Conservation (phyloP, 2,888 invertebrate genomes). For the Salpingus planirostris region DNA sequence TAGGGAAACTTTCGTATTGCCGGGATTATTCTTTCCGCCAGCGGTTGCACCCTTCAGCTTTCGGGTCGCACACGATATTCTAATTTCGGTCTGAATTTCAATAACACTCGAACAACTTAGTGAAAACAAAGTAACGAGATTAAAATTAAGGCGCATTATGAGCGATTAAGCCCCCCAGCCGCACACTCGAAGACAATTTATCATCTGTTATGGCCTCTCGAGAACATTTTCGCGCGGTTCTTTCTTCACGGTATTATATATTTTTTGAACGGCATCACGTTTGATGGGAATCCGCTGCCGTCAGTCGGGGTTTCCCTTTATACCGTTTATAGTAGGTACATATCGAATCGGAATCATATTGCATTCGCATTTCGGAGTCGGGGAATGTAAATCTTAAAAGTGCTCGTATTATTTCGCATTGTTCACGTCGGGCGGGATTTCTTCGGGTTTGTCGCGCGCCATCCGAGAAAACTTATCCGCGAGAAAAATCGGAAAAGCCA, state of each 20-base stretch:
- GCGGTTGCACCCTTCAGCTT: too few species aligned
- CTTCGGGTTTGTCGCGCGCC: too few species aligned
- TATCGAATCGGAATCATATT: constrained; percentile 12
- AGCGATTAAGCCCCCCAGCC: constrained; percentile 12
- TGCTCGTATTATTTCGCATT: constrained; percentile 11
- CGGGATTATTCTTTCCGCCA: too few species aligned
- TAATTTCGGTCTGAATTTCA: constrained; percentile 11
- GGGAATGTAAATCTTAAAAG: constrained; percentile 12
- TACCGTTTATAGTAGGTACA: constrained; percentile 7
- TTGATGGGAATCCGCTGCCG: too few species aligned
- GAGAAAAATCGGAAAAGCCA: too few species aligned
- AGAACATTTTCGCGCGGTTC: too few species aligned
- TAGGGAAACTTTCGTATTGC: too few species aligned
- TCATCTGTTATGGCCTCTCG: constrained; percentile 7
- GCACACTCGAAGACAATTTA: constrained; percentile 10
- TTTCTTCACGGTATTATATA: too few species aligned
- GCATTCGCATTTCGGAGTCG: constrained; percentile 10
- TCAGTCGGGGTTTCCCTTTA: constrained; percentile 4
- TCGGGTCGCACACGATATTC: too few species aligned
- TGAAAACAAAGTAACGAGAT: constrained; percentile 13
- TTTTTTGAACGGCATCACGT: too few species aligned
- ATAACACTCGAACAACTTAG: constrained; percentile 12
- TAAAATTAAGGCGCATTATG: constrained; percentile 12
- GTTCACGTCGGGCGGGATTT: too few species aligned
- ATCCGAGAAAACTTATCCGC: too few species aligned